Base-by-base conservation (phyloP, 2,888 invertebrate genomes). In the Stictocephala bisonia region DNA sequence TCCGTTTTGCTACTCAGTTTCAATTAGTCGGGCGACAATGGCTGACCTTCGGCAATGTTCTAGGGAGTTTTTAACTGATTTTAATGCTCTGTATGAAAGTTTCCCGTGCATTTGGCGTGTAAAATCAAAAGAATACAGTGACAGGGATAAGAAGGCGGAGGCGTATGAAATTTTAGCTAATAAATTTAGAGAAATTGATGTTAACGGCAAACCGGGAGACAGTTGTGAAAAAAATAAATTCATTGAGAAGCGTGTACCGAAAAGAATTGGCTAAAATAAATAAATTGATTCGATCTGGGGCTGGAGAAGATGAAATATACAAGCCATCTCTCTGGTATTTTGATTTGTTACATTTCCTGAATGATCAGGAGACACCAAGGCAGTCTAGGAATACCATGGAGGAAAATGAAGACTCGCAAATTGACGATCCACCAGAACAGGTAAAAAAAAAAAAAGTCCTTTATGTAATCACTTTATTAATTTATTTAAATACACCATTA, bases 51-150 rank as follows among this genome's bases (percentile, higher is more conserved):
- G 70, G 56, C 70, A 69, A 9, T 69, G 71, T 24, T 24, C 71
- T 68, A 51, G 66, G 29, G 74, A 78, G 41, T 77, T 78, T 72
- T 44, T 79, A 41, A 64, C 56, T 6, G 78, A 79, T 51, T 80
- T 80, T 74, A 79, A 80, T 70, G 27, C 71, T 31, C 53, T 78
- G 18, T 80, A 80, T 71, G 41, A 74, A 64, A 71, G 48, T 50
- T 71, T 76, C 44, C 79, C 80, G 35, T 78, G 77, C 53, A 67
- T 80, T 18, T 80, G 80, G 80, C 64, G 74, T 27, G 71, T 79
- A 11, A 78, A 78, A 75, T 74, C 72, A 18, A 78, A 74, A 58
- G 77, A 79, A 13, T 80, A 80, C 69, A 75, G 75, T 71, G 75
- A 80, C 72, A 41, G 77, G 22, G 74, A 76, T 51, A 67, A 76